Conservation (phyloP, 2,797 vertebrate species). For the Esox lucius region DNA sequence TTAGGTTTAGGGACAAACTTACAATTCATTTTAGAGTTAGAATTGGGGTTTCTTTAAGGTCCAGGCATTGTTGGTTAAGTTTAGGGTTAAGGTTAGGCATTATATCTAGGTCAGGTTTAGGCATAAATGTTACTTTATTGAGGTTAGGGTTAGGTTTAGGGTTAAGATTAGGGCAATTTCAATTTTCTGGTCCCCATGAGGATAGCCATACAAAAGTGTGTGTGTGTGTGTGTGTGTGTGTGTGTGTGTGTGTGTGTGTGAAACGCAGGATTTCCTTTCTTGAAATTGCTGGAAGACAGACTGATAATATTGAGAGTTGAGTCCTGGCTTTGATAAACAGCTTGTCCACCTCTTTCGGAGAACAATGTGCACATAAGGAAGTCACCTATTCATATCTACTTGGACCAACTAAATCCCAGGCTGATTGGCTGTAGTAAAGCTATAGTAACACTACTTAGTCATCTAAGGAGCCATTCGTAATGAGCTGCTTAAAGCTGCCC, state of each 20-base stretch:
- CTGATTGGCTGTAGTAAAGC: not conserved
- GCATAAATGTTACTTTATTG: too few relatives aligned
- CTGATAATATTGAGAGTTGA: conserved; percentile 61
- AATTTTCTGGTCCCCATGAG: too few relatives aligned
- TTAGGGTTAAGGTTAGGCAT: too few relatives aligned
- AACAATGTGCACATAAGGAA: conserved; percentile 39
- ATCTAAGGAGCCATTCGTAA: not conserved
- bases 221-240: conserved; percentile 18
- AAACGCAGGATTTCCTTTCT: conserved; percentile 68
- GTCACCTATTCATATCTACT: not conserved
- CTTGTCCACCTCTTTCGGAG: conserved; percentile 40
- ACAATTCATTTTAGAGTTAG: too few relatives aligned
- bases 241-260: conserved; percentile 23
- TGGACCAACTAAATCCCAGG: not conserved
- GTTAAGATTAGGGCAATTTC: too few relatives aligned
- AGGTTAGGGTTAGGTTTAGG: too few relatives aligned
- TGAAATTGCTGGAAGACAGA: conserved; percentile 51
- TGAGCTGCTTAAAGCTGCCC: conserved; percentile 3
- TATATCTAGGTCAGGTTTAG: too few relatives aligned
- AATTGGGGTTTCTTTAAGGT: too few relatives aligned
- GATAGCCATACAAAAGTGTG: too few relatives aligned
- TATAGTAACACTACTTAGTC: not conserved
- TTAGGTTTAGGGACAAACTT: too few relatives aligned
- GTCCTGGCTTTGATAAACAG: conserved; percentile 52
- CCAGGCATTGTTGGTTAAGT: too few relatives aligned